phyloP scores from a whole-genome alignment of 2,888 invertebrate genomes.

The Lysandra bellargus region DNA sequence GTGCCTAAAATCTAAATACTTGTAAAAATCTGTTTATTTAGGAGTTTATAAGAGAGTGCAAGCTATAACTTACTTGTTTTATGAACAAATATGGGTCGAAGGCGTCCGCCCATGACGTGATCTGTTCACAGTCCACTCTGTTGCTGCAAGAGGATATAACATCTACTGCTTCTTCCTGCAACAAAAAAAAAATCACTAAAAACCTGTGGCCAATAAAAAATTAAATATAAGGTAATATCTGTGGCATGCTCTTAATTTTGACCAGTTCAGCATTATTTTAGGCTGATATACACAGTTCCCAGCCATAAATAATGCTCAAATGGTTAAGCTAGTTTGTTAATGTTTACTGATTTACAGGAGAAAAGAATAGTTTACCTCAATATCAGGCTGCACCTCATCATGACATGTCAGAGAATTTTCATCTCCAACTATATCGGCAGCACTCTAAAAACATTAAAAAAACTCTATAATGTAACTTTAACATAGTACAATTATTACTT shows the following conservation, averaged over 20 bases:
- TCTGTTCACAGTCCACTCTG: conserved; percentile 66
- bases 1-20: neutral
- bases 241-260: neutral
- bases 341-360: neutral
- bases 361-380: conserved; percentile 50
- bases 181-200: neutral
- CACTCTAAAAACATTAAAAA: conserved; percentile 51
- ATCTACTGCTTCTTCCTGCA: conserved; percentile 67
- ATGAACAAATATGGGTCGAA: conserved; percentile 96
- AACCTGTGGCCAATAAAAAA: neutral
- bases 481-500: too few species aligned
- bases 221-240: too few species aligned
- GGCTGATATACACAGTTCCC: too few species aligned
- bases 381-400: conserved; percentile 53
- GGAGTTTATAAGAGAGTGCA: neutral
- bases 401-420: conserved; percentile 62
- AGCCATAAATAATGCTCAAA: too few species aligned
- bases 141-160: conserved; percentile 70
- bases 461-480: neutral
- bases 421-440: conserved; percentile 56
- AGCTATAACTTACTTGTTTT: conserved; percentile 84
- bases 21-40: neutral
- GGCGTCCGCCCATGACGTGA: conserved; percentile 83
- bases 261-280: too few species aligned
- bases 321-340: too few species aligned